Base-by-base conservation (phyloP, 1,140 invertebrate species). In the Idris sp. region DNA sequence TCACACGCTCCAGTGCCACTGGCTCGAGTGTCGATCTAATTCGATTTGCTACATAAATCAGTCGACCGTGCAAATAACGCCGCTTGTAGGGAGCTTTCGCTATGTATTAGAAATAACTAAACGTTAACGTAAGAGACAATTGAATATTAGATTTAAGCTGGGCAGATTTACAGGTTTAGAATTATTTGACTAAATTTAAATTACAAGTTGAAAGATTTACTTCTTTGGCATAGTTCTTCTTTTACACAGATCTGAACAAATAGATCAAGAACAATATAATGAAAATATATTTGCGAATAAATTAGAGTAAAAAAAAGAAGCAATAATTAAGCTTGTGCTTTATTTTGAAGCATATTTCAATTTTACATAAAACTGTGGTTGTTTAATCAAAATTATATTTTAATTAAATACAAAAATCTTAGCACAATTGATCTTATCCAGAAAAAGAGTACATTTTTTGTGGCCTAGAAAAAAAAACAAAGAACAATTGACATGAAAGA, bases 11-110 rank as follows among this genome's bases (percentile, higher is more conserved):
- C 14, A 18, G 8, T 48, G 31, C 36, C 31, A 51, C 5, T 43
- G 16, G 53, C 40, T 16, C 38, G 14, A 16, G 48, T 53, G 76
- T 51, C 44, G 53, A 73, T 73, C 44, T 65, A 49, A 73, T 78
- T 74, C 74, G 43, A 76, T 48, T 36, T 33, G 48, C 26, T 65
- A 61, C 65, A 68, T 81, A 81, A 78, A 76, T 79, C 80, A 79
- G 74, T 58, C 43, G 41, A 46, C 38, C 49, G 68, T 61, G 75
- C 73, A 79, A 79, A 81, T 81, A 79, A 80, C 72, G 43, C 58
- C 54, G 31, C 43, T 18, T 41, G 26, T 30, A 44, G 35, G 19
- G 26, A 35, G 36, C 4, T 1, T 51, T 31, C 10, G 19, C 62
- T 16, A 43, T 46, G 15, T 53, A 40, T 38, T 25, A 62, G 67